Evolutionary conservation across 1,140 invertebrate species (phyloP).

Genomic region (Kradibia gibbosae): DNA sequence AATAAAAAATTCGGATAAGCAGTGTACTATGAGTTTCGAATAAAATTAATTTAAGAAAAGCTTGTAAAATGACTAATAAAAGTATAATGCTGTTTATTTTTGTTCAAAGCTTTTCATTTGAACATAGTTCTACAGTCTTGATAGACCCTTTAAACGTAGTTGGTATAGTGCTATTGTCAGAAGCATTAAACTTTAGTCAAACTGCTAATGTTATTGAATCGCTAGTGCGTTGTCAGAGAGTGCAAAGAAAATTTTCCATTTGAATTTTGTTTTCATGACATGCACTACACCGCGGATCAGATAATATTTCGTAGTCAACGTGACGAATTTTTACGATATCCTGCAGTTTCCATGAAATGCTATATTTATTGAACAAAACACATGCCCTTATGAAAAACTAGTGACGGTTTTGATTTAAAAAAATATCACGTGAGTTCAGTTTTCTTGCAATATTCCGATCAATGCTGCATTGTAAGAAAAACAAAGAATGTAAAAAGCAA

Average conservation of each 20-base stretch:
- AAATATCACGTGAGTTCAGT: no score
- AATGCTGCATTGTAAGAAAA: no score
- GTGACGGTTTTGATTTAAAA: neutral
- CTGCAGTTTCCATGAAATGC: conserved; percentile 25
- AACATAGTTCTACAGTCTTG: neutral
- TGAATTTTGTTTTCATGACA: conserved; percentile 36
- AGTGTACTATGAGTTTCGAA: neutral
- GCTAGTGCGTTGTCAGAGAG: neutral
- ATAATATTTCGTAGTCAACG: conserved; percentile 40
- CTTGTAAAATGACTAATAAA: neutral
- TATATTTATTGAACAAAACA: conserved; percentile 33
- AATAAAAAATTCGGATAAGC: neutral
- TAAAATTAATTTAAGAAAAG: neutral
- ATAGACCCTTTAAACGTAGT: conserved; percentile 3
- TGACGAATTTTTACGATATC: conserved; percentile 35
- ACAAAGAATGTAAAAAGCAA: no score
- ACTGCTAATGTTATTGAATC: conserved; percentile 18
- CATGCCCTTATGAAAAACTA: conserved; percentile 23
- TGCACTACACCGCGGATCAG: conserved; percentile 23
- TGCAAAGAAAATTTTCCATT: conserved; percentile 32
- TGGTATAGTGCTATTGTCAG: neutral
- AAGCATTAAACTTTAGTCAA: neutral
- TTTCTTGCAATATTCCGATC: no score
- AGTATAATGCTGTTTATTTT: neutral
- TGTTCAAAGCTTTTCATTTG: conserved; percentile 7